Base-by-base conservation (phyloP, 2,797 vertebrate species). In the Malacoctenus gilli region DNA sequence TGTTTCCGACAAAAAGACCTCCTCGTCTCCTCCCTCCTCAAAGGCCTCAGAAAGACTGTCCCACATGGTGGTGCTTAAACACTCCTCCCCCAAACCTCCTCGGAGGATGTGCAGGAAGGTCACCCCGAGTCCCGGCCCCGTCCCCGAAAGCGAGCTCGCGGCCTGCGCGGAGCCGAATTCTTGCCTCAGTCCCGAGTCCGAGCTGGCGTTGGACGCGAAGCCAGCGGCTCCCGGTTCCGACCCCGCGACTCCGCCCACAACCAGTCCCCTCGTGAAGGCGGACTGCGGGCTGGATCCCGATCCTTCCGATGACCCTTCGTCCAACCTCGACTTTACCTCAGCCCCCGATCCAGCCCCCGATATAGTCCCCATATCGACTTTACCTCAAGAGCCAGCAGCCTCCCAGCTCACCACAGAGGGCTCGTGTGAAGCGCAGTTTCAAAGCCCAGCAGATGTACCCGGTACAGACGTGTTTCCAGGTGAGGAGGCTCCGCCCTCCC, bases 51-150 rank as follows among this genome's bases (percentile, higher is more conserved):
- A 84, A 3, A 89, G 90, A 72, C 88, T 88, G 9, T 88, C 89
- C 63, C 85, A 90, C 72, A 93, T 93, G 91, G 91, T 92, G 70
- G 89, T 93, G 70, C 91, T 93, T 49, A 92, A 92, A 77, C 90
- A 92, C 73, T 89, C 89, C 4, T 93, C 92, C n/a, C 92, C 92
- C 2, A 92, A 92, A 74, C 92, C 91, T 3, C 92, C 92, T 5
- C 85, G 91, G 20, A 89, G 91, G 81, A 93, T 93, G 92, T 92
- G 90, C 23, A 82, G 88, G 54, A 93, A 93, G 77, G 75, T 83
- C 16, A 14, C 78, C 2, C 63, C 75, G n/a, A 62, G 15, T 50
- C 52, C 77, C 15, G 50, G 35, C 58, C 72, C 40, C 13, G 77
- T 71, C 50, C 64, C 69, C 31, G 77, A 82, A 38, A 75, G 67